A percentile compares a stretch with the other conserved stretches of the same genome.
phyloP scores from a whole-genome alignment of 2,797 vertebrate genomes.

The Pseudocheirus occidentalis region DNA sequence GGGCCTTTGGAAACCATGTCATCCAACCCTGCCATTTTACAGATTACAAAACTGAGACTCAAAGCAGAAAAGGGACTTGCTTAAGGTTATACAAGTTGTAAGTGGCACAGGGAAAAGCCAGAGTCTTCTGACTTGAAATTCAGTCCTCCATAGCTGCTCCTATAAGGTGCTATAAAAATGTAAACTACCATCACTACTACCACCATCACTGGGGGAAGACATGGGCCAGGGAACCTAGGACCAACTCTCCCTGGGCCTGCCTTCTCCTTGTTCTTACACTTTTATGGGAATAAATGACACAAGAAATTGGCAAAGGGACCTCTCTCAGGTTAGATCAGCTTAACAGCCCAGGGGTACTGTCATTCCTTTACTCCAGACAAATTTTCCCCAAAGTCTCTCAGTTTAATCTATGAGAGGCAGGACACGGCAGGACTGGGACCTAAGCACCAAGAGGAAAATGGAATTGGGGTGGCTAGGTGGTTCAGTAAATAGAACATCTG shows the following conservation, averaged over 20 bases:
- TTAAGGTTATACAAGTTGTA: neutral
- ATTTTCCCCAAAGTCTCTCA: neutral
- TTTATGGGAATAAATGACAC: slow-evolving; percentile 30
- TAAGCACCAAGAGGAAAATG: neutral
- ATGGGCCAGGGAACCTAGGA: neutral
- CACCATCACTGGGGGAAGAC: neutral
- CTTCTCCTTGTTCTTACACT: neutral
- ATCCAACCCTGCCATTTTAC: neutral
- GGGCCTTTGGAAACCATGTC: neutral
- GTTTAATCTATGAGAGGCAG: neutral
- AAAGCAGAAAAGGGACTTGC: neutral
- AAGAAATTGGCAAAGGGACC: slow-evolving; percentile 12
- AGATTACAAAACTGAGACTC: neutral
- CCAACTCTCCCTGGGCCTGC: neutral
- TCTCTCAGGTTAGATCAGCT: slow-evolving; percentile 57
- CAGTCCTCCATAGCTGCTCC: neutral
- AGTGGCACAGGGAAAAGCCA: neutral
- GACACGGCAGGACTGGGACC: neutral
- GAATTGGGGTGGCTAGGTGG: too few relatives aligned
- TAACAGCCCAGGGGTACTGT: slow-evolving; percentile 19
- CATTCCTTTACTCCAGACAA: neutral
- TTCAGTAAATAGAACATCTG: too few relatives aligned
- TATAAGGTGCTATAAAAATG: neutral
- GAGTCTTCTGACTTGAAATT: neutral
- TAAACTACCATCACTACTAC: neutral